Conservation (phyloP, 1,140 invertebrate species). For the Leptinotarsa defecta region DNA sequence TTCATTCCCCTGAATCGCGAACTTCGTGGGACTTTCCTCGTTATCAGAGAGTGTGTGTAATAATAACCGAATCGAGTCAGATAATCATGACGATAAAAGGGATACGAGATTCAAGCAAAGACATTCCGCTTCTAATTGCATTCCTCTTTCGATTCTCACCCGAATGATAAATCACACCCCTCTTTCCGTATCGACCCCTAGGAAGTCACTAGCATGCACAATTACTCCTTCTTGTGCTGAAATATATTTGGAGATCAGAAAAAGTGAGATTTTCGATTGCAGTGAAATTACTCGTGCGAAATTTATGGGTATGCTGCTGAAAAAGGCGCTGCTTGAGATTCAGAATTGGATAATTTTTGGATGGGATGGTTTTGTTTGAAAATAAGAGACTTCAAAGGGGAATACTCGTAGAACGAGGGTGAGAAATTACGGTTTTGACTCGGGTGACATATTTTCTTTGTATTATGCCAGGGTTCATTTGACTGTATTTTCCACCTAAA, state of each 20-base stretch:
- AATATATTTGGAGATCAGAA: conserved; percentile 34
- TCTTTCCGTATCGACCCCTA: conserved; percentile 31
- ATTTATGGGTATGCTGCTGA: conserved; percentile 33
- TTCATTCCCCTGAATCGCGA: not conserved
- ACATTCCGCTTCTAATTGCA: conserved; percentile 47
- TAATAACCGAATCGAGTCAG: conserved; percentile 33
- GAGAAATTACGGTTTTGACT: too few relatives aligned
- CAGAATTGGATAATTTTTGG: not conserved
- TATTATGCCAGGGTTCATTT: too few relatives aligned
- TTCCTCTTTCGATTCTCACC: conserved; percentile 45
- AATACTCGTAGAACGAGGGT: too few relatives aligned
- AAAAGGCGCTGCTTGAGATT: not conserved
- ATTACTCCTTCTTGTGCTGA: conserved; percentile 38
- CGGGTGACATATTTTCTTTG: too few relatives aligned
- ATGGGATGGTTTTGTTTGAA: not conserved
- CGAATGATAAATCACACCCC: conserved; percentile 43
- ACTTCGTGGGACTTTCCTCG: not conserved
- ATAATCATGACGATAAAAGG: conserved; percentile 37
- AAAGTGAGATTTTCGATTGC: conserved; percentile 36
- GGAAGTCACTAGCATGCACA: conserved; percentile 38
- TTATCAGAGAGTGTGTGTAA: not conserved
- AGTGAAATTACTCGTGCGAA: conserved; percentile 32
- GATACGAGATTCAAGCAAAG: conserved; percentile 46
- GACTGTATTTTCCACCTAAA: too few relatives aligned
- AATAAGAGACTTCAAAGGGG: not conserved